Evolutionary conservation across 2,797 vertebrate genomes (phyloP), one percentile per base, ranked within the genome.

Genomic region (Meriones psammophilus): DNA sequence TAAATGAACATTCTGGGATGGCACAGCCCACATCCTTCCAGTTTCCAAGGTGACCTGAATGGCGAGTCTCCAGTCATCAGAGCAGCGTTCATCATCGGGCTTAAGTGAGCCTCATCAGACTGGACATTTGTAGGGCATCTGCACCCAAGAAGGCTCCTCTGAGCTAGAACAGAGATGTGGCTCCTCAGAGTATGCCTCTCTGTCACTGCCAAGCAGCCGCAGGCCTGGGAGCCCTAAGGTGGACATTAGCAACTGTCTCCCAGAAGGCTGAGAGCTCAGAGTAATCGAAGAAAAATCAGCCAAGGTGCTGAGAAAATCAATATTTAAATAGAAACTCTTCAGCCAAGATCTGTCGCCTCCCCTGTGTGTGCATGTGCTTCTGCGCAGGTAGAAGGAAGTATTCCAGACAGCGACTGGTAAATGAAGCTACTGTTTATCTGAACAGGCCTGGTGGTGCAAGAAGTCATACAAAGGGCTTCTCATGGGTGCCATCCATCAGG

Each of bases 11-110:
- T 24, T n/a, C 50, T 28, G 58, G 68, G n/a, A 79, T 30, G 22
- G 42, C 6, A 0, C 0, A 9, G 20, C 3, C 15, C 0, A 0
- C 71, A 42, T 64, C 36, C 76, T n/a, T 69, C n/a, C 3, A 3
- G 46, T 20, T 36, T 36, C 74, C 0, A 0, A 0, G 0, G 1
- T 3, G 4, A n/a, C 39, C 30, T 1, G 9, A 28, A 3, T 0
- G 0, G 30, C 1, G 1, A 15, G 58, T 71, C 79, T 42, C 26
- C 13, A 78, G 56, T 30, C 39, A 13, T 15, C 7, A 7, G 4
- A 2, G 39, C 74, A 1, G 6, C 22, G 3, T 28, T 28, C 14
- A 4, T 77, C 64, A 66, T 56, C 56, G 26, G 2, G 39, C 12
- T 64, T 24, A 39, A 13, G 15, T 17, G 8, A 76, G 50, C 64